Base-by-base conservation (phyloP, 2,113 vertebrate species). In the Archilochus colubris region DNA sequence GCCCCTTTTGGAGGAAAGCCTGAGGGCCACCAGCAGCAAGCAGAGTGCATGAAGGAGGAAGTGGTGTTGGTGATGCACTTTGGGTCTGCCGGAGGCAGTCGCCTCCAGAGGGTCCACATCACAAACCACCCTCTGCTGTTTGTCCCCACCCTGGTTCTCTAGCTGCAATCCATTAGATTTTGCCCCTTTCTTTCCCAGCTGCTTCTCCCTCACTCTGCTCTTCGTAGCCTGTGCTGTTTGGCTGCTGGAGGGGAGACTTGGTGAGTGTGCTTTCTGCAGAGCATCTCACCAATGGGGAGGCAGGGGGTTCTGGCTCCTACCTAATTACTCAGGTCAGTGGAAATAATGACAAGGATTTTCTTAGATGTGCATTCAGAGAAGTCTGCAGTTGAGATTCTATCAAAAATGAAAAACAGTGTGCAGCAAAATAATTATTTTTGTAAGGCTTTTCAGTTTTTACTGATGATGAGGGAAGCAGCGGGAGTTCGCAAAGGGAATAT, bases 391-490 rank as follows among this genome's bases (percentile, higher is more conserved):
- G 93, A 88, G 94, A 94, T 91, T 93, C 93, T 93, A 94, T 95
- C 93, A 96, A 94, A 95, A 96, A 94, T 91, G 82, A 96, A 95
- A 91, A 96, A 25, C 94, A 89, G 82, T 90, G 80, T 91, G 93
- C 91, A 95, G 96, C 91, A 95, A 96, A 97, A 96, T 96, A 96
- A 97, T 97, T 96, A 96, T 95, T 97, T 97, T 96, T 89, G 90
- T 90, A 87, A 91, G 87, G 74, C 95, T 85, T 91, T 95, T 94
- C 64, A 40, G 94, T 79, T 97, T 94, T 95, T 95, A 93, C 94
- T 2, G 0, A 70, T 77, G 90, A 94, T 88, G 79, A 94, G 62
- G 87, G 92, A 58, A 95, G 50, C 96, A 96, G 96, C 21, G 0
- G 96, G 96, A 95, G 93, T 77, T 94, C 21, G 0, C 93, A 85